These are phyloP conservation scores for Pocota personata DNA, from an alignment of 2,888 invertebrate species.

Conservation along the genomic window DNA sequence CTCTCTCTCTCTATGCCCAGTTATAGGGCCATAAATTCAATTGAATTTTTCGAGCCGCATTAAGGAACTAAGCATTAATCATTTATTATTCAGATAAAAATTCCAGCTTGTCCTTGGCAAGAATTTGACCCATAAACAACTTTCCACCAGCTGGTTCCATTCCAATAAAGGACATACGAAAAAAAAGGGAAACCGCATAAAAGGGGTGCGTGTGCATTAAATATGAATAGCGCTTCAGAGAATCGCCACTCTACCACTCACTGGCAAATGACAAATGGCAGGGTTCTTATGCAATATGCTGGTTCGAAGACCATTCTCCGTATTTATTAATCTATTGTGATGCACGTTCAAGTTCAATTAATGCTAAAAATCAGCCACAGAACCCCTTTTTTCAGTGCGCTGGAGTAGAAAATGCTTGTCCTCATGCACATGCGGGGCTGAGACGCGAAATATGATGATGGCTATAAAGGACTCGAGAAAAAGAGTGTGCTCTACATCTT, in stretches of 20 bases:
- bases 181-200: constrained; percentile 13
- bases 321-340: constrained; percentile 23
- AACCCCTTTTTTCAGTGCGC: constrained; percentile 39
- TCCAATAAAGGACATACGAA: constrained; percentile 22
- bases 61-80: constrained; percentile 29
- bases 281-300: constrained; percentile 64
- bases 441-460: constrained; percentile 26
- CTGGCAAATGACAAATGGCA: constrained; percentile 67
- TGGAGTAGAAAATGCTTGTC: constrained; percentile 25
- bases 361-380: constrained; percentile 60
- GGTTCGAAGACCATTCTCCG: neutral
- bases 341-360: constrained; percentile 67
- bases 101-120: constrained; percentile 61
- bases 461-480: constrained; percentile 39
- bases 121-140: constrained; percentile 69
- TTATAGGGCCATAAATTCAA: constrained; percentile 37
- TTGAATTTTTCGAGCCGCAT: constrained; percentile 37
- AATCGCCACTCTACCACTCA: constrained; percentile 48
- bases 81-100: constrained; percentile 58
- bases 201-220: constrained; percentile 71
- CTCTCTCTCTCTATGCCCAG: neutral
- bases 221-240: constrained; percentile 64
- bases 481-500: constrained; percentile 21
- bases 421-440: constrained; percentile 18
- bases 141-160: constrained; percentile 37